Percentiles rank a stretch among this genome's conserved stretches.
These are phyloP conservation scores for Piaya cayana DNA, from an alignment of 2,113 vertebrate genomes.

Conservation along the genomic window DNA sequence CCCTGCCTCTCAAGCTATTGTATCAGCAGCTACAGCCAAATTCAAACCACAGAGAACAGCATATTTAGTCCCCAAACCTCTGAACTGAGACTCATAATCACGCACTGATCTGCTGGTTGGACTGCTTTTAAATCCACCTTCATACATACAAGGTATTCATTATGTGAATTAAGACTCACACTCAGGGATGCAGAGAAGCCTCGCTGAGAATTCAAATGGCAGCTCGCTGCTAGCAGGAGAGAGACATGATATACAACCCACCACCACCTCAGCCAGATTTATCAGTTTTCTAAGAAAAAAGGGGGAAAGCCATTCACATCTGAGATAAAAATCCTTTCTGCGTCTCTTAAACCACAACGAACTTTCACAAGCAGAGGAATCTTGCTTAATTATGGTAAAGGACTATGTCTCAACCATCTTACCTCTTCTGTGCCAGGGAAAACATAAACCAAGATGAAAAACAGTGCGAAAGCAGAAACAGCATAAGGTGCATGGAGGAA, in stretches of 20 bases:
- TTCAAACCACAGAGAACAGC: neutral
- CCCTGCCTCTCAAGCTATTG: neutral
- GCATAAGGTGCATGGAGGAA: neutral
- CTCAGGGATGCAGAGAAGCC: neutral
- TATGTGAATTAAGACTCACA: neutral
- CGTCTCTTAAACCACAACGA: neutral
- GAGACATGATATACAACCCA: neutral
- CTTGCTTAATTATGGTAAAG: slow-evolving; percentile 2
- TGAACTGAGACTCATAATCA: neutral
- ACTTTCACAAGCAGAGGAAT: neutral
- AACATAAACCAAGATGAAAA: neutral
- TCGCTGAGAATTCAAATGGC: neutral
- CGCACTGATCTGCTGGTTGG: neutral
- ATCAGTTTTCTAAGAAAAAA: neutral
- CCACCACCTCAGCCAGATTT: neutral
- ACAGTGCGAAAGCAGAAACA: neutral
- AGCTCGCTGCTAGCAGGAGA: neutral
- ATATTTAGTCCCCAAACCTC: neutral
- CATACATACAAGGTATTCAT: neutral
- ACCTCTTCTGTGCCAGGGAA: neutral
- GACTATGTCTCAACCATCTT: neutral
- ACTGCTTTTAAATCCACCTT: neutral
- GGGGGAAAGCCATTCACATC: neutral
- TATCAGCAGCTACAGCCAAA: neutral
- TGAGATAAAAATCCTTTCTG: neutral